Evolutionary conservation across 2,797 vertebrate species (phyloP).

Genomic region (Antrozous pallidus): DNA sequence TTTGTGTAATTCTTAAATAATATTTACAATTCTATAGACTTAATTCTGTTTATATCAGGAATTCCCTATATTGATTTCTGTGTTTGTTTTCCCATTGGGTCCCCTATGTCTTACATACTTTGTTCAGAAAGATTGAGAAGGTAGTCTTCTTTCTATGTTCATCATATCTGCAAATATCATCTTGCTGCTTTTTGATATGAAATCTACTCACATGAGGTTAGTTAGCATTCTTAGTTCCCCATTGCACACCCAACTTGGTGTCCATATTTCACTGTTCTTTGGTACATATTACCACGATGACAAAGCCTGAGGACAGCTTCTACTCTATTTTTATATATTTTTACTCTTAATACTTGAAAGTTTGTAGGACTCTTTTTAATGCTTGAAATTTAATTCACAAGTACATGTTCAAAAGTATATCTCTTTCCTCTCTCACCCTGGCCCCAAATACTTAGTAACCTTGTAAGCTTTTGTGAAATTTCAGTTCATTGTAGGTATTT

Average conservation of each 20-base stretch:
- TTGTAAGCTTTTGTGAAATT: neutral
- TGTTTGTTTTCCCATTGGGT: rapidly evolving
- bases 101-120: neutral
- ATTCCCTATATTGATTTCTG: neutral
- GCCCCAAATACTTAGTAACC: neutral
- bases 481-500: neutral
- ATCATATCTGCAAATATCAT: rapidly evolving
- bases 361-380: neutral
- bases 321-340: neutral
- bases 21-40: neutral
- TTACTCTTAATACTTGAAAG: neutral
- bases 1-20: neutral
- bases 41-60: rapidly evolving
- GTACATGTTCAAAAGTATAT: neutral
- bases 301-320: neutral
- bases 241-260: neutral
- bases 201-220: too few species aligned
- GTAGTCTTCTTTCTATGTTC: neutral
- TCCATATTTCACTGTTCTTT: rapidly evolving
- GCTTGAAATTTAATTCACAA: neutral
- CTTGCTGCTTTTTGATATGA: neutral
- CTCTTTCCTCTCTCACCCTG: neutral
- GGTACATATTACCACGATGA: rapidly evolving
- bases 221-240: neutral
- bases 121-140: neutral